phyloP scores from a whole-genome alignment of 2,113 vertebrate species.

The Arenaria interpres region DNA sequence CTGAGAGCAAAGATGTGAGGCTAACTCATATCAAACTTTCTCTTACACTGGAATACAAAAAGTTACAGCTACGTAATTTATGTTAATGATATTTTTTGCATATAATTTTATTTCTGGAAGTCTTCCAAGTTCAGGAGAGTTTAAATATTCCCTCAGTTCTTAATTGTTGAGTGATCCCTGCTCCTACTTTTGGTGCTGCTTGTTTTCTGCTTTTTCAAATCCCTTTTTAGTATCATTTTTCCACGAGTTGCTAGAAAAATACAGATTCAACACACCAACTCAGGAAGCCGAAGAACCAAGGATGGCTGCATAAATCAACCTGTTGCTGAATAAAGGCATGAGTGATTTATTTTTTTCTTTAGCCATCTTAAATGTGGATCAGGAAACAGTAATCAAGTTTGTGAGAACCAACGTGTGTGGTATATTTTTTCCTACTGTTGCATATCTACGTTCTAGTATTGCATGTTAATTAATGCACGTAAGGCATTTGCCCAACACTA shows the following conservation, averaged over 20 bases:
- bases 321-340: not conserved
- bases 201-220: not conserved
- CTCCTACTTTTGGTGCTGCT: not conserved
- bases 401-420: constrained; percentile 57
- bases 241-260: not conserved
- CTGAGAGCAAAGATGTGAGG: not conserved
- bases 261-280: not conserved
- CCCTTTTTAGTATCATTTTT: not conserved
- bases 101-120: not conserved
- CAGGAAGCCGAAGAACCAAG: not conserved
- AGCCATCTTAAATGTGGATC: not conserved
- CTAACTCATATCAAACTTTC: not conserved
- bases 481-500: constrained; percentile 42
- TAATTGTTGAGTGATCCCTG: not conserved
- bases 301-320: not conserved
- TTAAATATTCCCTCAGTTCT: constrained; percentile 4
- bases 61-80: not conserved
- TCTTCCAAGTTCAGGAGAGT: not conserved
- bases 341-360: not conserved
- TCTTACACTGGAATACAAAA: not conserved
- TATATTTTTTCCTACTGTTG: constrained; percentile 13
- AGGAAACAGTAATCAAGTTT: not conserved
- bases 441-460: not conserved
- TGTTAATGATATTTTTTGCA: constrained; percentile 2
- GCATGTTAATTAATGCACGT: constrained; percentile 38